phyloP scores from a whole-genome alignment of 2,113 vertebrate species.

The Falco punctatus region DNA sequence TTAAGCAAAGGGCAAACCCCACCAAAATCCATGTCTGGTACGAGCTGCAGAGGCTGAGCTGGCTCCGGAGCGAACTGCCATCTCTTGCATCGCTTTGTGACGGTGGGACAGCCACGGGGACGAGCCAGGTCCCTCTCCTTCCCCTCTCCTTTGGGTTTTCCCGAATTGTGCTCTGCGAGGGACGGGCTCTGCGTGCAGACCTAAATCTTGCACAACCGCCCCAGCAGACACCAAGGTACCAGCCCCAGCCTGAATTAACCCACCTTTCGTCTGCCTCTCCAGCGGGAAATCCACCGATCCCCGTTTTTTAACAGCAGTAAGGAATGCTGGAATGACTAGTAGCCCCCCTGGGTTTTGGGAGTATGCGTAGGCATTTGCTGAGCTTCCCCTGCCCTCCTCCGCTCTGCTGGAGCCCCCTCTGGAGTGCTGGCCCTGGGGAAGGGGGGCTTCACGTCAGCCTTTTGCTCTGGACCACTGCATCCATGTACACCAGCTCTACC shows the following conservation, averaged over 20 bases:
- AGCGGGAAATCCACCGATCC: no score
- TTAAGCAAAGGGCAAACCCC: neutral
- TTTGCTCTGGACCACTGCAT: no score
- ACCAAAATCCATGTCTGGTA: neutral
- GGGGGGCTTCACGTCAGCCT: no score
- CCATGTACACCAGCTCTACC: no score
- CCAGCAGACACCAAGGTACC: neutral
- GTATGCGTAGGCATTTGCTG: no score
- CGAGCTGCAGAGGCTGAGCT: neutral
- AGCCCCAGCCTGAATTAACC: neutral
- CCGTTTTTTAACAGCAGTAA: neutral
- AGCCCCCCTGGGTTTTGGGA: no score
- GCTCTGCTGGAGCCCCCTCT: no score
- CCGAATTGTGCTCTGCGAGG: no score
- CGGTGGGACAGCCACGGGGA: neutral
- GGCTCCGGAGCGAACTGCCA: accelerated
- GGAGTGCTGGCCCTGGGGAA: no score
- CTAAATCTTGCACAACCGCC: neutral
- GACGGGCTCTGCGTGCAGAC: neutral
- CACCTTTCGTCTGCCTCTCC: neutral
- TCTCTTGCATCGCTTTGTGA: neutral
- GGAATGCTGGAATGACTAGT: neutral
- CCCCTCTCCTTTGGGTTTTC: no score
- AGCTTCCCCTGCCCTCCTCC: no score
- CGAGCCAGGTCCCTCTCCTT: neutral